phyloP scores from a whole-genome alignment of 2,113 vertebrate genomes.

The Galeopterus variegatus region DNA sequence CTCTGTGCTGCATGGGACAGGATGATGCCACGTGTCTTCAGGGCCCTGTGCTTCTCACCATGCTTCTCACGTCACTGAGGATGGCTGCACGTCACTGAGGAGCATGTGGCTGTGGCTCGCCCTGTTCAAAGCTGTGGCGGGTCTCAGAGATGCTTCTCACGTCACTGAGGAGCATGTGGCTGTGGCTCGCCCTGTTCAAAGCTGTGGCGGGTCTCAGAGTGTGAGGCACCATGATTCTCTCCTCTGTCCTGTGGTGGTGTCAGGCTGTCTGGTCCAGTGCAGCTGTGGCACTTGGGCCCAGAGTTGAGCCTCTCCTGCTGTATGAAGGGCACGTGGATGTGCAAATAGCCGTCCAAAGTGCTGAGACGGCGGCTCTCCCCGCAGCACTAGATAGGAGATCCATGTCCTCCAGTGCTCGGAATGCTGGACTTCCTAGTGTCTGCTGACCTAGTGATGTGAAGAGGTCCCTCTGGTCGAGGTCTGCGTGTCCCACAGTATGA shows the following conservation, averaged over 20 bases:
- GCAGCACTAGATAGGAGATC: not conserved
- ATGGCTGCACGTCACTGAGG: not conserved
- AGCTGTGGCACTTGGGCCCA: not conserved
- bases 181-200: not conserved
- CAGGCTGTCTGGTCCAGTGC: not conserved
- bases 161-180: not conserved
- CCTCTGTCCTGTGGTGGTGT: not conserved
- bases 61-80: too few species aligned
- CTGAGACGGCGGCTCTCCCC: not conserved
- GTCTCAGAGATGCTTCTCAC: fast-evolving
- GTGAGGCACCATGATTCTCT: not conserved
- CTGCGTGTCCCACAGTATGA: fast-evolving
- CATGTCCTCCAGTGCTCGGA: not conserved
- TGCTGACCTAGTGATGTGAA: not conserved
- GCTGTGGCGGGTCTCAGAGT: not conserved
- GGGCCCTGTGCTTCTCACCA: not conserved
- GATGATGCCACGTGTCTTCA: not conserved
- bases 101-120: not conserved
- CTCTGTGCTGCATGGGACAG: not conserved
- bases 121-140: not conserved
- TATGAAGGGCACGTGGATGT: fast-evolving
- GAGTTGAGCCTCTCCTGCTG: not conserved
- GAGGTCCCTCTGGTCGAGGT: not conserved
- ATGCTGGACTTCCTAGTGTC: fast-evolving
- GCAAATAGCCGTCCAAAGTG: not conserved